Conservation (phyloP, 2,888 invertebrate species). For the Platycheirus rosarum region DNA sequence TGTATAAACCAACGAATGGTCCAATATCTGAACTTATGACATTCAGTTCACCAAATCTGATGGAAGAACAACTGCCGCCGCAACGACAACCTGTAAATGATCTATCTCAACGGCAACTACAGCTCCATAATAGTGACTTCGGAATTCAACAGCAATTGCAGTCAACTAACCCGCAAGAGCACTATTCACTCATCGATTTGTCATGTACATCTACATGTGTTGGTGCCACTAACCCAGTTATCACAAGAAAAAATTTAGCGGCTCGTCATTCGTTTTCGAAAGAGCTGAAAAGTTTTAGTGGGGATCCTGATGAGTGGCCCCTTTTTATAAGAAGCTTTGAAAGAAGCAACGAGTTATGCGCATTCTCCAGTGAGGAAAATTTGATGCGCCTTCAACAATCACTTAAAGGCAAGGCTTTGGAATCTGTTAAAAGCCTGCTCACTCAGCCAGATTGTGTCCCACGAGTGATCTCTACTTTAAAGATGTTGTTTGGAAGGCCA, state of each 20-base stretch:
- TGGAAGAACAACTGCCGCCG: not conserved
- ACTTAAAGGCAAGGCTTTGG: constrained; percentile 8
- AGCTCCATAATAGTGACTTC: too few species aligned
- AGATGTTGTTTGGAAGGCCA: constrained; percentile 19
- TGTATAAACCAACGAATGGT: too few species aligned
- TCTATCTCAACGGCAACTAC: too few species aligned
- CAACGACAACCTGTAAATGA: constrained; percentile 14
- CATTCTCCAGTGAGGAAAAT: constrained; percentile 7
- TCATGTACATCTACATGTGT: not conserved
- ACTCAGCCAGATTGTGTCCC: constrained; percentile 45
- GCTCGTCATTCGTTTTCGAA: not conserved
- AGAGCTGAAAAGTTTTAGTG: not conserved
- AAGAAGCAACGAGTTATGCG: constrained; percentile 24
- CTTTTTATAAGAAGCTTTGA: constrained; percentile 62
- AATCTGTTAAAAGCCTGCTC: constrained; percentile 37
- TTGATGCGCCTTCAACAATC: not conserved
- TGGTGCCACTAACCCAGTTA: not conserved
- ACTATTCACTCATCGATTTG: not conserved
- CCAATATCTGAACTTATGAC: too few species aligned
- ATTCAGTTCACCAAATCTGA: too few species aligned
- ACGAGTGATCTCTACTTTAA: constrained; percentile 7
- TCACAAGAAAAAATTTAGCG: not conserved
- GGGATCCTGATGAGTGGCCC: constrained; percentile 57
- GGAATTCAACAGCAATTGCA: constrained; percentile 4
- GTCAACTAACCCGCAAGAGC: constrained; percentile 1